A percentile compares a stretch with the other conserved stretches of the same genome.
These are phyloP conservation scores for Typhlichthys subterraneus DNA, from an alignment of 2,797 vertebrate species.

Conservation along the genomic window DNA sequence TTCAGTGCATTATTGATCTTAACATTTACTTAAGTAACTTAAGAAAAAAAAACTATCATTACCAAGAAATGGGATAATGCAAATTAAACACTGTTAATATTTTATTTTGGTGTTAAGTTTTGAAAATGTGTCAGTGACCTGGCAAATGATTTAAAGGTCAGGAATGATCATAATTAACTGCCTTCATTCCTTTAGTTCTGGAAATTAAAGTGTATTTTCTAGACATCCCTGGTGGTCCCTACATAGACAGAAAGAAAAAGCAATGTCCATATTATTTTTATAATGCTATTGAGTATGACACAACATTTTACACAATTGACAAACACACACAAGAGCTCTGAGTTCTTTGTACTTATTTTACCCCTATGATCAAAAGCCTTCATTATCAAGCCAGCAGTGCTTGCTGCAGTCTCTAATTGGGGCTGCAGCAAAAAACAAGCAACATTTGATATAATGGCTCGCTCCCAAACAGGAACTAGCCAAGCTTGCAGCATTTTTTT, in stretches of 20 bases:
- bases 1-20: no score
- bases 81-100: no score
- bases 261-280: conserved; percentile 27
- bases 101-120: no score
- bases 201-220: neutral
- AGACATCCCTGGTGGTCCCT: conserved; percentile 9
- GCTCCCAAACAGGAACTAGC: conserved; percentile 53
- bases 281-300: conserved; percentile 29
- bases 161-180: no score
- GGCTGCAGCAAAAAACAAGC: conserved; percentile 55
- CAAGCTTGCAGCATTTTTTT: conserved; percentile 44
- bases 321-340: conserved; percentile 2
- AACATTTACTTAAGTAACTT: conserved; percentile 27
- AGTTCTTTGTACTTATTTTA: conserved; percentile 15
- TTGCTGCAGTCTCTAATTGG: conserved; percentile 58
- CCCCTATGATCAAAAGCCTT: conserved; percentile 61
- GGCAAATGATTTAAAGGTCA: no score
- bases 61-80: neutral
- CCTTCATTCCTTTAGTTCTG: no score
- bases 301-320: conserved; percentile 18
- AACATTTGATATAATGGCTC: conserved; percentile 64
- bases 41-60: neutral
- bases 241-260: conserved; percentile 3
- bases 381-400: conserved; percentile 56
- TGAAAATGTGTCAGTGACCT: no score